phyloP scores from a whole-genome alignment of 2,888 invertebrate species.

The Xestia rhomboidea region DNA sequence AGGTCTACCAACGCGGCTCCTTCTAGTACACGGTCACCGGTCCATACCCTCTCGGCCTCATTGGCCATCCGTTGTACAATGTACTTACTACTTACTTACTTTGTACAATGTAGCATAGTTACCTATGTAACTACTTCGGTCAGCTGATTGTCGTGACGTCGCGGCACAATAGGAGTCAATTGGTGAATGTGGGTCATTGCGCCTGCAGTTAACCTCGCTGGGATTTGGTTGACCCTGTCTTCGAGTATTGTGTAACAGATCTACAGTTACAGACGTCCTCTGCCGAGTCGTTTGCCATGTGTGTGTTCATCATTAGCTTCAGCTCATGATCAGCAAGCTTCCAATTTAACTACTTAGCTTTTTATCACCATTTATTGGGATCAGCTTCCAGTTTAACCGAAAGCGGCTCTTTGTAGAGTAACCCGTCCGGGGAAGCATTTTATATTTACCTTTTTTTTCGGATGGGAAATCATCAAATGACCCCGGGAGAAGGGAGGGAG shows the following conservation, averaged over 20 bases:
- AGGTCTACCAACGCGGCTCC: neutral
- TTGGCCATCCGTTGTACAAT: neutral
- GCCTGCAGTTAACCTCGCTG: constrained; percentile 45
- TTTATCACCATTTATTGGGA: neutral
- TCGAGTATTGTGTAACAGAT: neutral
- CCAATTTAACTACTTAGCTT: neutral
- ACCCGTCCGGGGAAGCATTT: too few species aligned
- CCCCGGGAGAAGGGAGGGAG: too few species aligned
- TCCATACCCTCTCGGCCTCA: neutral
- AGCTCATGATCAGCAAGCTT: neutral
- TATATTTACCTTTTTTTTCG: too few species aligned
- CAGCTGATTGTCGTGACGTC: constrained; percentile 41
- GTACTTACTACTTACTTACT: too few species aligned
- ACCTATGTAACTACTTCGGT: neutral
- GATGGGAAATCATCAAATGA: too few species aligned
- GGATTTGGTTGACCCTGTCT: constrained; percentile 40
- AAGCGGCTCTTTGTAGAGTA: too few species aligned
- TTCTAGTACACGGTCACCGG: neutral
- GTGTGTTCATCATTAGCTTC: neutral
- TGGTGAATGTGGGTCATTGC: constrained; percentile 51
- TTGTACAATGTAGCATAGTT: neutral
- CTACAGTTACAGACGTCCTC: neutral
- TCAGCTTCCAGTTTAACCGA: neutral
- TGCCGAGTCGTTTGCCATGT: neutral
- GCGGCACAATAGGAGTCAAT: constrained; percentile 34